These are phyloP conservation scores for Leucophora obtusa DNA, from an alignment of 2,888 invertebrate genomes.

Conservation along the genomic window DNA sequence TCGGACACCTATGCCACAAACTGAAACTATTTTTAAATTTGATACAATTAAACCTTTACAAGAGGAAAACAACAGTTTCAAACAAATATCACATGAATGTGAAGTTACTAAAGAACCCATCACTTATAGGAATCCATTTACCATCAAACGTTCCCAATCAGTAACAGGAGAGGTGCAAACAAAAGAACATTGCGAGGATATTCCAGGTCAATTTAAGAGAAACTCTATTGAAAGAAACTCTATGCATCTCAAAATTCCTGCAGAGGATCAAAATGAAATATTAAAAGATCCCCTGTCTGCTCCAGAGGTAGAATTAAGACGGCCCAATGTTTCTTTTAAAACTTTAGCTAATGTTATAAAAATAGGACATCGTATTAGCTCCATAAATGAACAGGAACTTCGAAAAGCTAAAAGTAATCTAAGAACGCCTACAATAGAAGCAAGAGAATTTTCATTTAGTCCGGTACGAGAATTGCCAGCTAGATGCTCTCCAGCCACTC, in stretches of 20 bases:
- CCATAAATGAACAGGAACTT: constrained; percentile 85
- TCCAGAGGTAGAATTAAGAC: constrained; percentile 51
- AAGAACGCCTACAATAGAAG: constrained; percentile 81
- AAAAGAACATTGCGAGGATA: constrained; percentile 73
- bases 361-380: constrained; percentile 83
- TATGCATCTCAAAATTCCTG: not conserved
- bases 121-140: not conserved
- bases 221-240: constrained; percentile 84
- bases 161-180: not conserved
- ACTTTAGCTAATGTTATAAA: constrained; percentile 74
- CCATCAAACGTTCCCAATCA: not conserved
- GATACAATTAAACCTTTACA: not conserved
- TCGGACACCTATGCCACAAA: constrained; percentile 27
- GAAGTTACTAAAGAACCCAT: not conserved
- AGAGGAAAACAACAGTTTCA: not conserved
- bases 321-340: constrained; percentile 61
- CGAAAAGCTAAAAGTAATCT: constrained; percentile 83
- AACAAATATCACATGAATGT: not conserved
- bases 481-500: not conserved
- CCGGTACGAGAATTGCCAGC: not conserved
- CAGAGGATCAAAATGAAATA: constrained; percentile 83
- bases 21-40: constrained; percentile 20
- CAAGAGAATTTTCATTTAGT: constrained; percentile 38
- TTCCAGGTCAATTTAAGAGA: constrained; percentile 87
- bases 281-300: constrained; percentile 82